phyloP scores from a whole-genome alignment of 2,888 invertebrate genomes.

The Seladonia tumulorum region DNA sequence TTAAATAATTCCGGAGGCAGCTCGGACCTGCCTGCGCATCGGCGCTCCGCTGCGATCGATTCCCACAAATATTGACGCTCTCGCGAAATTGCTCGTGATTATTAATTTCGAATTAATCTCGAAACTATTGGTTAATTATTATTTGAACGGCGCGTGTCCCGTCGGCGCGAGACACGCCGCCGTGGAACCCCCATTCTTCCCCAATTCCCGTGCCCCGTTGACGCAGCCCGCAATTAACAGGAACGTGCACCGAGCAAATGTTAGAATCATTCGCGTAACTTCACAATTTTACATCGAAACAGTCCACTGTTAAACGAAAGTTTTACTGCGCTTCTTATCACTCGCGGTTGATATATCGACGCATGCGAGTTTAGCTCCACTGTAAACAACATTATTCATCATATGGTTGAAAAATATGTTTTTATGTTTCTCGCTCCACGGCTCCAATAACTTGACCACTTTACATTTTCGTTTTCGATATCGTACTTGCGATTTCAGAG shows the following conservation, averaged over 20 bases:
- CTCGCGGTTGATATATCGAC: no score
- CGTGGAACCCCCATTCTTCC: not conserved
- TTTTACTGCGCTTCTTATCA: no score
- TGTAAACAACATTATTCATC: no score
- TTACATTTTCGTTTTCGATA: no score
- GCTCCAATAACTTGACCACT: no score
- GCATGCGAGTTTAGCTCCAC: no score
- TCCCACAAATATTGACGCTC: not conserved
- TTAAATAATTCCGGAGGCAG: slow-evolving; percentile 17
- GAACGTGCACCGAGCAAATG: not conserved
- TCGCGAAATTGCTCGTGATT: not conserved
- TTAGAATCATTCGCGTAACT: not conserved
- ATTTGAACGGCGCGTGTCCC: not conserved
- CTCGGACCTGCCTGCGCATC: not conserved
- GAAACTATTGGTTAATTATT: slow-evolving; percentile 4
- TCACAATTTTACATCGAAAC: not conserved
- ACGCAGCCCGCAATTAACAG: not conserved
- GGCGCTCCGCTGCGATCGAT: not conserved
- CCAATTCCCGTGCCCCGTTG: not conserved
- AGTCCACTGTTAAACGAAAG: not conserved
- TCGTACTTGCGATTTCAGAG: no score
- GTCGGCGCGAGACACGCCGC: not conserved
- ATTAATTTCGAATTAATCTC: not conserved
- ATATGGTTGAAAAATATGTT: no score
- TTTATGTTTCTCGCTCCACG: no score